These are phyloP conservation scores for Patagioenas fasciata DNA, from an alignment of 2,113 vertebrate genomes.

Conservation along the genomic window DNA sequence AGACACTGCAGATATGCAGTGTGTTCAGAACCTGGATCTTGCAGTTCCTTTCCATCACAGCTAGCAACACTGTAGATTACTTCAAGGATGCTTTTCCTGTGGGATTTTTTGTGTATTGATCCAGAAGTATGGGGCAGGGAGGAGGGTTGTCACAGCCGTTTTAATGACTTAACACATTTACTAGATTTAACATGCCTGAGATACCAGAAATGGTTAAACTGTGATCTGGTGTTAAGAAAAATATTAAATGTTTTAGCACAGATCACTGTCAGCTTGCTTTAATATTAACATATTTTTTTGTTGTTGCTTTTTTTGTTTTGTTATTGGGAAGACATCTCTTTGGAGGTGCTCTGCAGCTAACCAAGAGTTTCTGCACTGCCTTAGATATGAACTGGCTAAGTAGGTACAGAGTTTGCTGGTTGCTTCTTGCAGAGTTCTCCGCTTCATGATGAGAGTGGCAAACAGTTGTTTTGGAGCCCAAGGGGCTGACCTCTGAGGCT, in stretches of 20 bases:
- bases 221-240: not conserved
- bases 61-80: not conserved
- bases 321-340: not conserved
- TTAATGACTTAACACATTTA: not conserved
- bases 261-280: not conserved
- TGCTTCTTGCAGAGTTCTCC: not conserved
- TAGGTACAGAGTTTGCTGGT: not conserved
- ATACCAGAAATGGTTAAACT: not conserved
- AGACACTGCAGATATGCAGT: not conserved
- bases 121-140: not conserved
- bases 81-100: not conserved
- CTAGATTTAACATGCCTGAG: not conserved
- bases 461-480: not conserved
- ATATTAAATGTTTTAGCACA: not conserved
- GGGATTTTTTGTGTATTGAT: not conserved
- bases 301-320: not conserved
- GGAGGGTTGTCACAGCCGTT: not conserved
- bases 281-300: not conserved
- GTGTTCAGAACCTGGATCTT: not conserved
- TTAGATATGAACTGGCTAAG: not conserved
- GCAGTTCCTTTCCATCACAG: not conserved
- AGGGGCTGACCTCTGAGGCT: not conserved
- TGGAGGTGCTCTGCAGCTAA: not conserved
- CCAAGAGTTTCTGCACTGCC: not conserved
- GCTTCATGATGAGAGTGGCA: not conserved